Percentiles rank a stretch among this genome's conserved stretches.
phyloP scores from a whole-genome alignment of 2,113 vertebrate species.

The Fregata magnificens region DNA sequence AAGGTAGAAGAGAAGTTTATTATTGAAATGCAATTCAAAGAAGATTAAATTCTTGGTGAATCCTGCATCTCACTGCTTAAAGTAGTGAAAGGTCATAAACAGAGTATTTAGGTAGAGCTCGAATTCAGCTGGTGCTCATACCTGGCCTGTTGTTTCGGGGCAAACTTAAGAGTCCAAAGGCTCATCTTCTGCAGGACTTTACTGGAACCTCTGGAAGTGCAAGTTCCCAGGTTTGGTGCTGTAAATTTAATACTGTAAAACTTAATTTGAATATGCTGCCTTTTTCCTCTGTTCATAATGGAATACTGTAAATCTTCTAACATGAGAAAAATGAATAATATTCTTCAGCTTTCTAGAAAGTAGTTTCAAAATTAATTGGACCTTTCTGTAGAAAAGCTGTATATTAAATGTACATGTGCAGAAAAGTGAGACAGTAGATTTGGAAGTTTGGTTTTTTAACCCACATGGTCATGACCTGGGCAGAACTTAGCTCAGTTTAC shows the following conservation, averaged over 20 bases:
- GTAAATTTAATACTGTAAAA: not conserved
- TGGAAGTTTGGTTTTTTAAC: not conserved
- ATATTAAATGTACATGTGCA: rapidly evolving
- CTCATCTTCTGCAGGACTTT: not conserved
- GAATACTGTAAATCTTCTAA: not conserved
- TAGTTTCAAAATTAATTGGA: not conserved
- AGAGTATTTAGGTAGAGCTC: not conserved
- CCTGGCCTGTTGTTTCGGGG: not conserved
- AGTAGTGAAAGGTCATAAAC: not conserved
- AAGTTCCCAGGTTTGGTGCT: not conserved
- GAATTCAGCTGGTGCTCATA: not conserved
- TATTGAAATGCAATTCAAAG: not conserved
- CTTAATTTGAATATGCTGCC: not conserved
- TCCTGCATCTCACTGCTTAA: not conserved
- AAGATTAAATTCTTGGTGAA: not conserved
- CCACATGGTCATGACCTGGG: not conserved
- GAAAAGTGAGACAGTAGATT: not conserved
- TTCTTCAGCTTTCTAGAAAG: not conserved
- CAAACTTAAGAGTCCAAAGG: not conserved
- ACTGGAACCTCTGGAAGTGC: not conserved
- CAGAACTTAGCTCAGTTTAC: not conserved
- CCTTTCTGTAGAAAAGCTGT: not conserved
- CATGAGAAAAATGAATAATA: not conserved
- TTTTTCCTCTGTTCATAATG: not conserved
- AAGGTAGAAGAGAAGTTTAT: not conserved